Conservation (phyloP, 2,888 invertebrate species). For the Agonopterix arenella region DNA sequence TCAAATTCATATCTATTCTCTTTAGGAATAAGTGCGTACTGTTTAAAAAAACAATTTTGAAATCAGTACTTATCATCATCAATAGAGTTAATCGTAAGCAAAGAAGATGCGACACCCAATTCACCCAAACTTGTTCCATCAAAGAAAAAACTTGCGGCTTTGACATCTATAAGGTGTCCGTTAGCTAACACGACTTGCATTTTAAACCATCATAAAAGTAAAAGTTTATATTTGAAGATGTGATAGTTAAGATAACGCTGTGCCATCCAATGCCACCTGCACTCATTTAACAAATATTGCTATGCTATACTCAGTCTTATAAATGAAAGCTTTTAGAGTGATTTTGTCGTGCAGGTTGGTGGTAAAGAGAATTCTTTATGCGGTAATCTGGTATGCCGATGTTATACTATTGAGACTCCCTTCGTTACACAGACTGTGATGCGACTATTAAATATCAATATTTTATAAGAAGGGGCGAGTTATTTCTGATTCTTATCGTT, state of each 20-base stretch:
- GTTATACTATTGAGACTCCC: constrained; percentile 54
- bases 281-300: constrained; percentile 28
- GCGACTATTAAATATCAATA: constrained; percentile 72
- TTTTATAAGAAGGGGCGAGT: constrained; percentile 59
- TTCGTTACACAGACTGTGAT: constrained; percentile 61
- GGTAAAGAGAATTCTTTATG: constrained; percentile 58
- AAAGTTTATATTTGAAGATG: constrained; percentile 70
- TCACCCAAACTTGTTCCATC: no score
- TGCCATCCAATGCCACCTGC: constrained; percentile 64
- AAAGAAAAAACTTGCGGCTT: constrained; percentile 1
- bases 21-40: no score
- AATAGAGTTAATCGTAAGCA: no score
- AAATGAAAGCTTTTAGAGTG: background rate
- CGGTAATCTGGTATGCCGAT: constrained; percentile 64
- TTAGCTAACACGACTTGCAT: constrained; percentile 59
- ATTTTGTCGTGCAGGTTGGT: constrained; percentile 15
- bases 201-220: constrained; percentile 68
- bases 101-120: no score
- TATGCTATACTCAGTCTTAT: constrained; percentile 21
- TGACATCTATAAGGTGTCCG: constrained; percentile 30
- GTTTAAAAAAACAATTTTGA: no score
- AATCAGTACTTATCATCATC: no score
- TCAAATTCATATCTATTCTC: no score
- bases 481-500: constrained; percentile 59
- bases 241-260: constrained; percentile 63